Evolutionary conservation across 2,888 invertebrate species (phyloP), one percentile per base, ranked within the genome.

Genomic region (Xestia sexstrigata): DNA sequence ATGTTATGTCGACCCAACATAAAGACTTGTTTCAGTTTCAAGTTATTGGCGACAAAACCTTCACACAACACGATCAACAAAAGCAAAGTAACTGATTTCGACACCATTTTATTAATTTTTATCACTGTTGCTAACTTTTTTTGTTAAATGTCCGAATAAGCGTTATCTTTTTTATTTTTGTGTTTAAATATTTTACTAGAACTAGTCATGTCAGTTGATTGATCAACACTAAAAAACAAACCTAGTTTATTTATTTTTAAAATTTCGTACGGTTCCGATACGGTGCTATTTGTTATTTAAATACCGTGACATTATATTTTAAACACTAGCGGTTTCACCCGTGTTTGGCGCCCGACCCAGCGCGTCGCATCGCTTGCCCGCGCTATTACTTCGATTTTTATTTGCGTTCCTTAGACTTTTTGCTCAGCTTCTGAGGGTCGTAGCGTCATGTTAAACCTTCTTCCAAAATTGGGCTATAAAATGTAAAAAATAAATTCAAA

Each of bases 1-100:
- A 88, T 73, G 58, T 85, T 85, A 70, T 88, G 88, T 3, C 88
- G 81, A 39, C 88, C 52, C 0, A 88, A 58, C 75, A 87, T 86
- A 3, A 87, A 69, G 0, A 88, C 82, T 74, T 88, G 88, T 69
- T 86, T 87, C 30, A 88, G 62, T 76, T 70, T 69, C 49, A 86
- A 35, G 0, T 35, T 70, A 0, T 70, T 70, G 17, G 17, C 26
- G 1, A 72, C 35, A 3, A 66, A 55, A 15, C 63, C 74, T 60
- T 78, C 35, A 63, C 74, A 79, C 26, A 70, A 20, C 39, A 73
- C 65, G 0, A 75, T 39, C 20, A 55, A 63, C 74, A 82, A 52
- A 45, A 79, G 47, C 45, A 83, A 49, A 70, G 26, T 69, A 49
- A 79, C 30, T 20, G 63, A n/a, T 70, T 79, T 76, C 62, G 42